Evolutionary conservation across 2,888 invertebrate species (phyloP).

Genomic region (Heliconius erato): DNA sequence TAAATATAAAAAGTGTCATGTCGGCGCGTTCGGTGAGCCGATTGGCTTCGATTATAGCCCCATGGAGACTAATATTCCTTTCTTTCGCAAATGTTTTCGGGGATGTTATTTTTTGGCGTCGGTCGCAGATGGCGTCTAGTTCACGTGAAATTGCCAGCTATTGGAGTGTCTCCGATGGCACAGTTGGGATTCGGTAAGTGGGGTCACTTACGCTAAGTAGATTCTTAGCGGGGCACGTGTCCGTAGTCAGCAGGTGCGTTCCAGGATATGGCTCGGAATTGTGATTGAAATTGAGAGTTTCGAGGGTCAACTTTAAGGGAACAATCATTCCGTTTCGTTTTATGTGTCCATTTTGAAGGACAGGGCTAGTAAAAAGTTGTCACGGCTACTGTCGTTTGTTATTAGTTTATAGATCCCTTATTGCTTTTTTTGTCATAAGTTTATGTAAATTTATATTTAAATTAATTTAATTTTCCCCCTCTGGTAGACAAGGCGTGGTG

Average conservation of each 20-base stretch:
- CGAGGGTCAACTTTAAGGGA: slow-evolving; percentile 71
- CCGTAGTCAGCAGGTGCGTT: slow-evolving; percentile 78
- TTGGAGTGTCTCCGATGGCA: slow-evolving; percentile 70
- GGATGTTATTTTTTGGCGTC: slow-evolving; percentile 83
- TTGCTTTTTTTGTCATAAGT: too few relatives aligned
- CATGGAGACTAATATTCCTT: slow-evolving; percentile 85
- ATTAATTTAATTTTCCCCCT: too few relatives aligned
- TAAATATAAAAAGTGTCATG: slow-evolving; percentile 81
- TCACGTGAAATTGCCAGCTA: slow-evolving; percentile 75
- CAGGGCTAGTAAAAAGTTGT: slow-evolving; percentile 4
- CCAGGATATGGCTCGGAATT: slow-evolving; percentile 64
- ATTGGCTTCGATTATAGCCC: slow-evolving; percentile 85
- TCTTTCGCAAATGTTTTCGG: slow-evolving; percentile 83
- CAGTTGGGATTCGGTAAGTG: slow-evolving; percentile 76
- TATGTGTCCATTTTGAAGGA: slow-evolving; percentile 52
- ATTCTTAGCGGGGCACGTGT: slow-evolving; percentile 81
- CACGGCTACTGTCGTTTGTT: not conserved
- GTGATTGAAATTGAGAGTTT: slow-evolving; percentile 79
- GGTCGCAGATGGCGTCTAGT: slow-evolving; percentile 81
- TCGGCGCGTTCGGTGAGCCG: slow-evolving; percentile 75
- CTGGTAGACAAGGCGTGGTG: too few relatives aligned
- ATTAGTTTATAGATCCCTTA: not conserved
- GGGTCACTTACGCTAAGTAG: slow-evolving; percentile 85
- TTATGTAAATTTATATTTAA: too few relatives aligned
- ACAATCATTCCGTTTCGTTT: slow-evolving; percentile 56